Base-by-base conservation (phyloP, 2,888 invertebrate genomes). In the Dermolepida albohirtum region DNA sequence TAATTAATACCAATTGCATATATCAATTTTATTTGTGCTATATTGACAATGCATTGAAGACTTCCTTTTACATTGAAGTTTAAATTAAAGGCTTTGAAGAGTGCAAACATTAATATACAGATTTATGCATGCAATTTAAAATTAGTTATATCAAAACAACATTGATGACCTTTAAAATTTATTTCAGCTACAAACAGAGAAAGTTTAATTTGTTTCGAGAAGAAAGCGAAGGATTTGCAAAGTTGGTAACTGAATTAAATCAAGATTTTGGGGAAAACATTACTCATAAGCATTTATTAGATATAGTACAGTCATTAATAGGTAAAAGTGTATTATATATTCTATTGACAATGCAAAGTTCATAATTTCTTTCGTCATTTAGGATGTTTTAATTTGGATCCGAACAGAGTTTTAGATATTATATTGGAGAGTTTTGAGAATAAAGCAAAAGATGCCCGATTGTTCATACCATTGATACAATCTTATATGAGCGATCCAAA, bases 351-450 rank as follows among this genome's bases (percentile, higher is more conserved):
- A 1, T 55, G 8, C 2, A 16, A 11, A 14, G 16, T 17, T 55
- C 16, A 41, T 16, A 39, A 14, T 17, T 55, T 41, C 70, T 69
- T 69, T 71, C 47, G 71, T 64, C 66, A 86, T 86, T 51, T 82
- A 95, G 98, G 99, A 78, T 98, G 97, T 83, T 99, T 99, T 82
- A 98, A 98, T 85, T 88, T 99, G 81, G 99, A 99, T 85, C 99
- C 99, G 4, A 99, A 99, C 83, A 88, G 98, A 79, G 97, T 98
- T 11, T 85, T 98, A 73, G 99, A 99, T 81, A 91, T 98, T 71
- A 93, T 99, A 75, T 85, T 99, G 76, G 98, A 99, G 84, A 94
- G 96, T 29, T 98, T 99, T 86, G 98, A 99, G 82, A 91, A 92
- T 73, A 89, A 93, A 65, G 91, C 93, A 0, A 88, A 92, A 75